These are phyloP conservation scores for Cydia splendana DNA, from an alignment of 1,140 invertebrate genomes.

Conservation along the genomic window DNA sequence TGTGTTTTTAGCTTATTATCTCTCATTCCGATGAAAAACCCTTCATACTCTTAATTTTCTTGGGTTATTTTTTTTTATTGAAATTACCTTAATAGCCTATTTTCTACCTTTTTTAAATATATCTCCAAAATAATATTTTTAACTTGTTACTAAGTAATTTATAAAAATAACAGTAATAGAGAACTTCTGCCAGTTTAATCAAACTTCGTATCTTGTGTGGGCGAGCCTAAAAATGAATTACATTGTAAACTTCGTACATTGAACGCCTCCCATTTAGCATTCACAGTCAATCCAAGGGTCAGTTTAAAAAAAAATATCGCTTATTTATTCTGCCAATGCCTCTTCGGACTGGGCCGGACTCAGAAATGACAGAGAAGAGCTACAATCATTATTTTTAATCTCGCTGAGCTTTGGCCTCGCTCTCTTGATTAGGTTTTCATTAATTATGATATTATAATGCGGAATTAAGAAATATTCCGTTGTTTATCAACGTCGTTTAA, in stretches of 20 bases:
- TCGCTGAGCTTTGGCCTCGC: not conserved
- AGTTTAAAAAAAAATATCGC: not conserved
- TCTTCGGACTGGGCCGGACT: not conserved
- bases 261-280: not conserved
- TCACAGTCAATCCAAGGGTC: not conserved
- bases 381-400: conserved; percentile 30
- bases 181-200: too few species aligned
- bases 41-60: too few species aligned
- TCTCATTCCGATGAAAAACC: too few species aligned
- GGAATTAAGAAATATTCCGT: not conserved
- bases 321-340: conserved; percentile 5
- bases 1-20: too few species aligned
- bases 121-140: too few species aligned
- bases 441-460: conserved; percentile 24
- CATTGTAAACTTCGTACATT: not conserved
- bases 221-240: not conserved
- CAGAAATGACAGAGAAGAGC: not conserved
- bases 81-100: too few species aligned
- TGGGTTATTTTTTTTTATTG: too few species aligned
- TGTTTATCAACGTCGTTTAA: too few species aligned
- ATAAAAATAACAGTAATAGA: too few species aligned
- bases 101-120: too few species aligned
- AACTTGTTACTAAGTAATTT: too few species aligned
- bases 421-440: conserved; percentile 18
- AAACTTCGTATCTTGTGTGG: too few species aligned